These are phyloP conservation scores for Aphelenchoides fujianensis DNA, from an alignment of 1,140 invertebrate genomes.

Conservation along the genomic window DNA sequence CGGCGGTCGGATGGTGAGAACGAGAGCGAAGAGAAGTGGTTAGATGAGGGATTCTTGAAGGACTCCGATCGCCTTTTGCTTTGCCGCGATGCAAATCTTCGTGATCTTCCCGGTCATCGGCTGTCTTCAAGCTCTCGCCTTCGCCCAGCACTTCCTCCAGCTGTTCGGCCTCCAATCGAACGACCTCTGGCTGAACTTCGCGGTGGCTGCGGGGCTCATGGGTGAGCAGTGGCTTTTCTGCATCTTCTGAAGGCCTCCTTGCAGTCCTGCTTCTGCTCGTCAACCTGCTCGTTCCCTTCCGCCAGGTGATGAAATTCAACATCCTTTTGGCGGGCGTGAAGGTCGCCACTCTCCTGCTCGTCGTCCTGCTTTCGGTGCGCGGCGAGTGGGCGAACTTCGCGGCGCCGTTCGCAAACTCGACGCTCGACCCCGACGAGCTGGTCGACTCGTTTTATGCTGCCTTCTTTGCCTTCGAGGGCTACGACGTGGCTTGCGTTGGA, in stretches of 20 bases:
- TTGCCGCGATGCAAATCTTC: neutral
- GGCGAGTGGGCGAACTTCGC: neutral
- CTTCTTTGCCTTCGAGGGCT: constrained; percentile 7
- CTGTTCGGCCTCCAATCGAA: neutral
- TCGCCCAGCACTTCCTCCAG: neutral
- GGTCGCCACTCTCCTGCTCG: neutral
- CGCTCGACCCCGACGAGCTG: neutral
- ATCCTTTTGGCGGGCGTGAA: neutral
- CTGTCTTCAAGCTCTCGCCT: neutral
- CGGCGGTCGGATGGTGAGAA: neutral
- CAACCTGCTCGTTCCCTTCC: neutral
- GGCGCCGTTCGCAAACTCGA: neutral
- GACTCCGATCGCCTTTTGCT: neutral
- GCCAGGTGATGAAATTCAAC: neutral
- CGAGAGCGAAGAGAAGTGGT: too few relatives aligned
- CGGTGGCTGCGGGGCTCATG: neutral
- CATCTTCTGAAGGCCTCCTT: neutral
- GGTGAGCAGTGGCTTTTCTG: neutral
- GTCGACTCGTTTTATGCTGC: neutral
- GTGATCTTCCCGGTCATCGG: neutral
- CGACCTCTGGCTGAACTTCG: neutral
- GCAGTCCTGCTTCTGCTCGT: neutral
- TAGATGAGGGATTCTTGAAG: too few relatives aligned
- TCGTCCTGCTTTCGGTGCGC: neutral
- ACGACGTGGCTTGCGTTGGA: neutral